Base-by-base conservation (phyloP, 2,888 invertebrate genomes). In the Netelia fuscicornis region DNA sequence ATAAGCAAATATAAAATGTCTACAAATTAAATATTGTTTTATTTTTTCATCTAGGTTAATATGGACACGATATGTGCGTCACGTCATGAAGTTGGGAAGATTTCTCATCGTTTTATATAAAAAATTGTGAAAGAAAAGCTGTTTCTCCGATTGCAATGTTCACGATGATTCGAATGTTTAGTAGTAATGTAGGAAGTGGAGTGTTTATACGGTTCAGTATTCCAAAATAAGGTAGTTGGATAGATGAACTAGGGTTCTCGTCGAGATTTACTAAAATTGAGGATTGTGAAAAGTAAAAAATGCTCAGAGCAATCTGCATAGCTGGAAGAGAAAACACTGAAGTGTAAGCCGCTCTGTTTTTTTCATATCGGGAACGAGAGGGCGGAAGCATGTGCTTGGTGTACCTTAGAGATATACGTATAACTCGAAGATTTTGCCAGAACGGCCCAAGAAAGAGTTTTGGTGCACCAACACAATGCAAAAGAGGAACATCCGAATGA, bases 171-270 rank as follows among this genome's bases (percentile, higher is more conserved):
- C 81, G 77, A 77, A 77, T 81, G 67, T 81, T 84, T 77, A 84
- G 81, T 84, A 81, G 62, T 77, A 77, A 60, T 70, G 77, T 67
- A 71, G 77, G 72, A 84, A 84, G 77, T 76, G 44, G 75, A 74
- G 71, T 84, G 81, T 77, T 81, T 77, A 81, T 81, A 72, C 77
- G 71, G 37, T 81, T 74, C 56, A 58, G 58, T 56, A 48, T 60
- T 58, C 56, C 25, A 77, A 44, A 44, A 68, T 58, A 58, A 9
- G 20, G 58, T 17, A 20, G 67, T 60, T 77, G 77, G 76, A 67
- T 56, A 44, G 58, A 20, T 13, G 13, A 48, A 48, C 13, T 10
- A 10, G 48, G 13, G 13, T 13, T 20, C 77, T 58, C 30, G 23
- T 68, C 30, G 77, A 68, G 58, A 56, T 37, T 20, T 37, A 52